A percentile compares a stretch with the other conserved stretches of the same genome.
Conservation (phyloP, 2,888 invertebrate genomes). For the Oscheius sp. region DNA sequence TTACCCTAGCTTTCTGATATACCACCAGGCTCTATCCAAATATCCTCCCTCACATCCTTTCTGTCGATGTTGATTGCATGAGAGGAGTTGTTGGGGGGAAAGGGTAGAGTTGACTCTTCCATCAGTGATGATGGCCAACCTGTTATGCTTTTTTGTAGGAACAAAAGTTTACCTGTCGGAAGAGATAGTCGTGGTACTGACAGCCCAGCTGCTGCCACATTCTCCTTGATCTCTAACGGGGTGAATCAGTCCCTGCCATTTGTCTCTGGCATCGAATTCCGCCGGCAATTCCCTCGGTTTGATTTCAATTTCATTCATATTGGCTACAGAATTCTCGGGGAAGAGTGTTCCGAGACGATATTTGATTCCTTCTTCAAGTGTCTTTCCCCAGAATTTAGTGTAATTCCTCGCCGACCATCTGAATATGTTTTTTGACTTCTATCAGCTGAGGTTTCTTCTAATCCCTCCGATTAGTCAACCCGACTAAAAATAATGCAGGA, state of each 20-base stretch:
- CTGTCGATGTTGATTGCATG: conserved; percentile 83
- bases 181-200: conserved; percentile 79
- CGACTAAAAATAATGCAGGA: background rate
- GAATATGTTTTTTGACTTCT: conserved; percentile 54
- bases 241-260: conserved; percentile 82
- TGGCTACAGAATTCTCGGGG: conserved; percentile 74
- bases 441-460: background rate
- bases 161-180: conserved; percentile 48
- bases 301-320: conserved; percentile 74
- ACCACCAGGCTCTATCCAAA: conserved; percentile 91
- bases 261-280: conserved; percentile 81
- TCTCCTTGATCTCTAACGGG: conserved; percentile 77
- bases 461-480: background rate
- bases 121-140: conserved; percentile 82
- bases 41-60: conserved; percentile 87
- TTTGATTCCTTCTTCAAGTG: conserved; percentile 82
- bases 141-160: conserved; percentile 14
- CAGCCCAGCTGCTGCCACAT: conserved; percentile 87
- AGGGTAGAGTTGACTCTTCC: conserved; percentile 80
- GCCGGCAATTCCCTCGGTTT: conserved; percentile 75
- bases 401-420: conserved; percentile 87
- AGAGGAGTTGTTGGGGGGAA: conserved; percentile 86
- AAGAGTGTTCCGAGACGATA: conserved; percentile 80
- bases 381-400: conserved; percentile 84
- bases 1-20: conserved; percentile 79